These are phyloP conservation scores for Aurelia aurita DNA, from an alignment of 30 jellyfish, hydroid and myxozoan species.

Conservation along the genomic window DNA sequence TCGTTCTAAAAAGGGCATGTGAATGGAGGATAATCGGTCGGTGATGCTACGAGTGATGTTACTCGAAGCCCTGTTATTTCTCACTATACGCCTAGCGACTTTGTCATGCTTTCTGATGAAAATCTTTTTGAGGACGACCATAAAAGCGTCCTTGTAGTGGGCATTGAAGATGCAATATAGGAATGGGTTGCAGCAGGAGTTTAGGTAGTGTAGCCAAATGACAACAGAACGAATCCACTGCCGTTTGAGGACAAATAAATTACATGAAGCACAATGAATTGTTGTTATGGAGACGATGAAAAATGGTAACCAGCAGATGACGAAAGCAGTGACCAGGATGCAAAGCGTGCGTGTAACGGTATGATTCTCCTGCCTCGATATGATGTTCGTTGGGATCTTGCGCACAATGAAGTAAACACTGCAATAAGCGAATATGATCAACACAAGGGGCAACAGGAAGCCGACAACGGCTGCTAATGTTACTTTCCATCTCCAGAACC, in stretches of 20 bases:
- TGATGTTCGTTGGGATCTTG: conserved; percentile 68
- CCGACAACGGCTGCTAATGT: conserved; percentile 70
- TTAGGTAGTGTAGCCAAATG: conserved; percentile 88
- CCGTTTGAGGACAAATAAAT: conserved; percentile 33
- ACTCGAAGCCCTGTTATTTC: conserved; percentile 28
- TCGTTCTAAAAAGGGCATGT: conserved; percentile 54
- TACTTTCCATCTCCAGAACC: conserved; percentile 76
- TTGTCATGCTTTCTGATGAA: conserved; percentile 32
- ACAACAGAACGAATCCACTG: conserved; percentile 88
- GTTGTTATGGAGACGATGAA: conserved; percentile 69
- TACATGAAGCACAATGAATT: conserved; percentile 59
- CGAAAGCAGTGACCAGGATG: conserved; percentile 74
- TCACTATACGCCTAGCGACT: neutral
- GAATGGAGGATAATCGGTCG: conserved; percentile 49
- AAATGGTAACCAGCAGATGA: conserved; percentile 94
- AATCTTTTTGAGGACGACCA: conserved; percentile 61
- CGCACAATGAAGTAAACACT: conserved; percentile 67
- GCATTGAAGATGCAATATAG: conserved; percentile 94
- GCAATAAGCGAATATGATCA: conserved; percentile 75
- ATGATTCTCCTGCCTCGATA: conserved; percentile 78
- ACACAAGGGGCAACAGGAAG: conserved; percentile 77
- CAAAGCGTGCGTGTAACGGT: conserved; percentile 79
- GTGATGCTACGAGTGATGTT: conserved; percentile 58
- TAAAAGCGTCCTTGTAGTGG: conserved; percentile 92
- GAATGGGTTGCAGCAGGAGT: conserved; percentile 94